Conservation (phyloP, 2,797 vertebrate genomes). For the Anabacerthia variegaticeps region DNA sequence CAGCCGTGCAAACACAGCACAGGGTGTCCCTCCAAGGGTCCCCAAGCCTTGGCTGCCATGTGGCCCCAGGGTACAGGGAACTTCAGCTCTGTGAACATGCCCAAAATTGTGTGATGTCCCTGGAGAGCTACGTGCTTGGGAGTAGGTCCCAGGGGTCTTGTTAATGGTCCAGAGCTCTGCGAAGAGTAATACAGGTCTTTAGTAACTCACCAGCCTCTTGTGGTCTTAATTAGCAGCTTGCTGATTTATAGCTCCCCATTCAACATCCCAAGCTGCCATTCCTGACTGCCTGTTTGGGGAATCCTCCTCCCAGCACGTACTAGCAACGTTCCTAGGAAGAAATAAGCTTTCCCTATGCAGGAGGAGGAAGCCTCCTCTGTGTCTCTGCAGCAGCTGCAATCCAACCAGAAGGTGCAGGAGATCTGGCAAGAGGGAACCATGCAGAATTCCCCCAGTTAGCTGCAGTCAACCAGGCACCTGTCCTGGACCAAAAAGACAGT, state of each 20-base stretch:
- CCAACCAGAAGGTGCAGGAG: not conserved
- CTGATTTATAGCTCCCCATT: not conserved
- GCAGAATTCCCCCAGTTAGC: not conserved
- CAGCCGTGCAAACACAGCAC: slow-evolving; percentile 92
- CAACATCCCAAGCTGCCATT: not conserved
- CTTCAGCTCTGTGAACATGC: slow-evolving; percentile 77
- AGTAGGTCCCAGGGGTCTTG: not conserved
- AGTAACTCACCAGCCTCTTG: not conserved
- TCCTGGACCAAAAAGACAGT: not conserved
- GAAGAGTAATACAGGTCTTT: slow-evolving; percentile 31
- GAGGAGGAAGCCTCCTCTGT: not conserved
- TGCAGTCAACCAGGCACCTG: not conserved
- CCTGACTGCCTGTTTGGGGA: slow-evolving; percentile 39
- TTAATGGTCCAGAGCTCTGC: slow-evolving; percentile 9
- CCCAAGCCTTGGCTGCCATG: slow-evolving; percentile 88
- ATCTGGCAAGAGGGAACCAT: not conserved
- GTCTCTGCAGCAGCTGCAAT: slow-evolving; percentile 31
- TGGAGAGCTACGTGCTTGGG: not conserved
- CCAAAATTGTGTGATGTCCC: slow-evolving; percentile 2
- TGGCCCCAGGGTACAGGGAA: slow-evolving; percentile 90
- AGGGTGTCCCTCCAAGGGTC: slow-evolving; percentile 77
- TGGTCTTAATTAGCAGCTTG: slow-evolving; percentile 9
- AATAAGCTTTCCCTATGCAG: not conserved
- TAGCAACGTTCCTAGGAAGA: not conserved
- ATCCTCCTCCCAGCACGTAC: slow-evolving; percentile 45